Conservation (phyloP, 2,797 vertebrate species). For the Malacoctenus gilli region DNA sequence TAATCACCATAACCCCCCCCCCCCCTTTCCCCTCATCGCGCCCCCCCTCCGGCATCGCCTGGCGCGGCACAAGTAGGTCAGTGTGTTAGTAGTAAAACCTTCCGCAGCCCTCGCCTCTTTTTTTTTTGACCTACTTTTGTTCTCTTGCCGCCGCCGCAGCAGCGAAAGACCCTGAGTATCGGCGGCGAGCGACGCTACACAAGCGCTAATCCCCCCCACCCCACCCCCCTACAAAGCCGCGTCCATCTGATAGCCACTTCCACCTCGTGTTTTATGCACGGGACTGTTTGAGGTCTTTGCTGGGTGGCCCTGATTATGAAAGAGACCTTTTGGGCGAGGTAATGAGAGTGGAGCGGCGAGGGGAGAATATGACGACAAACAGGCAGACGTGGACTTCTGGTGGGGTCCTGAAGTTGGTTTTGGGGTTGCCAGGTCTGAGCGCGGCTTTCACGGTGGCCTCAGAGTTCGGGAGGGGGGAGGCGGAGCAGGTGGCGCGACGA, state of each 20-base stretch:
- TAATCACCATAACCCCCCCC: background rate
- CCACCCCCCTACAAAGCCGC: constrained; percentile 28
- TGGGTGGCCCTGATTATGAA: constrained; percentile 4
- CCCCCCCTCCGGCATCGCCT: background rate
- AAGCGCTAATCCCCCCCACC: too few species aligned
- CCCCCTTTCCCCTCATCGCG: too few species aligned
- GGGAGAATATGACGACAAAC: background rate
- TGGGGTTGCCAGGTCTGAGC: constrained; percentile 5
- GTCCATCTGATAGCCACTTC: constrained; percentile 20
- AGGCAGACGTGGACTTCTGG: background rate
- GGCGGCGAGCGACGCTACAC: background rate
- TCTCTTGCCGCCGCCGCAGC: constrained; percentile 1
- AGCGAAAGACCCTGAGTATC: constrained; percentile 20
- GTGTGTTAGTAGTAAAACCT: constrained; percentile 52
- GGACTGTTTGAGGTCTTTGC: constrained; percentile 13
- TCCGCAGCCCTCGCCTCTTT: constrained; percentile 3
- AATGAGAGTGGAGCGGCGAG: constrained; percentile 7
- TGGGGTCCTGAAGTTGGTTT: background rate
- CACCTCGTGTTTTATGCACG: background rate
- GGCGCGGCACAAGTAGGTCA: constrained; percentile 59
- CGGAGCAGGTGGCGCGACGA: too few species aligned
- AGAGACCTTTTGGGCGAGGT: background rate
- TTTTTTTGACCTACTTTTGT: constrained; percentile 60
- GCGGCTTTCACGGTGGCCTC: background rate
- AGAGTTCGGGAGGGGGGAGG: background rate